Evolutionary conservation across 2,888 invertebrate genomes (phyloP), one percentile per base, ranked within the genome.

Genomic region (Unio pictorum): DNA sequence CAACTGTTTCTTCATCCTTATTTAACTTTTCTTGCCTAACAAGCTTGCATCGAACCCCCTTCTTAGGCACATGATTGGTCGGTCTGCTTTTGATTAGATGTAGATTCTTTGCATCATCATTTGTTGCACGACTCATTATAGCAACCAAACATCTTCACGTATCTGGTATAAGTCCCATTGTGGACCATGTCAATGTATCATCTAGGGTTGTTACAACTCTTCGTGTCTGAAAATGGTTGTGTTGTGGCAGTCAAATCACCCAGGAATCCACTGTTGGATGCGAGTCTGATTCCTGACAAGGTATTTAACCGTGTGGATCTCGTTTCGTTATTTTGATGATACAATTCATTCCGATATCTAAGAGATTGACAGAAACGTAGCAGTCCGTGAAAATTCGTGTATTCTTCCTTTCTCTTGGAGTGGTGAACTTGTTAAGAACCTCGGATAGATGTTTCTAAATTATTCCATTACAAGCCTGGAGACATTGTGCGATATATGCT

Each of bases 231-330:
- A 66, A 55, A 61, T 61, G 64, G 55, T 59, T 63, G 56, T 66
- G 68, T 68, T n/a, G 58, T 68, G 26, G 62, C 57, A n/a, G 62
- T 72, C 23, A 66, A 3, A 34, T 72, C 63, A 59, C 66, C 68
- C 64, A 67, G 61, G 57, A 67, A 68, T n/a, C 64, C 66, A 20
- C 58, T 26, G 7, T 66, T 67, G 18, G 55, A 34, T 64, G 65
- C 55, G 54, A 63, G 67, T 20, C 67, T 45, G 58, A 67, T 64
- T 7, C 58, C 26, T 7, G 64, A 64, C 3, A 45, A 3, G 1
- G 65, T 65, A 11, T 58, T 64, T 58, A 66, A 66, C 59, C 72
- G 45, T 64, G 54, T 26, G 66, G 61, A 55, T 68, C 62, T n/a
- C 34, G 60, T 18, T 72, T 65, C 57, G 64, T 63, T 59, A 62